phyloP scores from a whole-genome alignment of 2,113 vertebrate genomes.

The Sebastes schlegelii region DNA sequence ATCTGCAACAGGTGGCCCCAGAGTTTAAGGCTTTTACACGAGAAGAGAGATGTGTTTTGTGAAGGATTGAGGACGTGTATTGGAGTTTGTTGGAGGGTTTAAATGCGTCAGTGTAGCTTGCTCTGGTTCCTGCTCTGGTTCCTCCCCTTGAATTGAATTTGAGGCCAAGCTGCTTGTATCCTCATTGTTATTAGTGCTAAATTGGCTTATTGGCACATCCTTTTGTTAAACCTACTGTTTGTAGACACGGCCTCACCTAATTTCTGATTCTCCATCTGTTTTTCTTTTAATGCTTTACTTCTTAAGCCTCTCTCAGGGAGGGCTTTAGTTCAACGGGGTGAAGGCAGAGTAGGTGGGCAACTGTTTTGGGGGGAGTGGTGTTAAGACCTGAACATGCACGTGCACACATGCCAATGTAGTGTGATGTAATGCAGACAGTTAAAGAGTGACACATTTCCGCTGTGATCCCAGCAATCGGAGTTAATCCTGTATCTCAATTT shows the following conservation, averaged over 20 bases:
- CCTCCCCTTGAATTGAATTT: background rate
- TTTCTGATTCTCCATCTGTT: slow-evolving; percentile 56
- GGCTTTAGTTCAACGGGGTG: slow-evolving; percentile 25
- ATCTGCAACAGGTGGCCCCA: slow-evolving; percentile 62
- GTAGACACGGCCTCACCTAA: slow-evolving; percentile 17
- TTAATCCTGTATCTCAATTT: slow-evolving; percentile 62
- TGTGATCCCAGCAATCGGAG: slow-evolving; percentile 63
- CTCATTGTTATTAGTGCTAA: slow-evolving; percentile 29
- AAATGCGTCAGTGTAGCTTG: background rate
- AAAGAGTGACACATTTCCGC: slow-evolving; percentile 58
- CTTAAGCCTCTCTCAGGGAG: slow-evolving; percentile 42
- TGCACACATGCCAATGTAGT: background rate
- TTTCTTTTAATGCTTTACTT: slow-evolving; percentile 31
- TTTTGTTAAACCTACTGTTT: slow-evolving; percentile 51
- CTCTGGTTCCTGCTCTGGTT: background rate
- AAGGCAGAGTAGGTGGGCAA: slow-evolving; percentile 29
- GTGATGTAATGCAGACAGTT: slow-evolving; percentile 60
- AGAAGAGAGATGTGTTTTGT: background rate
- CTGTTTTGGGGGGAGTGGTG: background rate
- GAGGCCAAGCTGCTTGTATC: slow-evolving; percentile 8
- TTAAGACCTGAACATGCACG: background rate
- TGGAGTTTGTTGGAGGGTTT: background rate
- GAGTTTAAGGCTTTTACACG: background rate
- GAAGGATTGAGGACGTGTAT: background rate
- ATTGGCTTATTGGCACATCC: slow-evolving; percentile 51